These are phyloP conservation scores for Drymonia ruficornis DNA, from an alignment of 2,888 invertebrate species.

Conservation along the genomic window DNA sequence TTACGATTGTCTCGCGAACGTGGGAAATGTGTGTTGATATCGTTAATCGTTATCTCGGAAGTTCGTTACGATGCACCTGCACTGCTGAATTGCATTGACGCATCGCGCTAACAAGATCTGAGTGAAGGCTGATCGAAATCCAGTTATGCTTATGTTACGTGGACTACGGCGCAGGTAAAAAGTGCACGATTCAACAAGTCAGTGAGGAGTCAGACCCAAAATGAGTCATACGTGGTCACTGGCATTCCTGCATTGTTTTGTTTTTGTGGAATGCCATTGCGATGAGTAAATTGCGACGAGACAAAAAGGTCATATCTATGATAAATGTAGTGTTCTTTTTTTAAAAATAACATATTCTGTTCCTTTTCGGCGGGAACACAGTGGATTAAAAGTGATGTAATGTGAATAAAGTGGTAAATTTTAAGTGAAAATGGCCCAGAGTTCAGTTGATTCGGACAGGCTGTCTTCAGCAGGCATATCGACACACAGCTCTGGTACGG, in stretches of 20 bases:
- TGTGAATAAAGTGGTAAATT: conserved; percentile 27
- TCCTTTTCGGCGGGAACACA: conserved; percentile 31
- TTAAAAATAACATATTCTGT: conserved; percentile 24
- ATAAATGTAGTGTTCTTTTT: conserved; percentile 34
- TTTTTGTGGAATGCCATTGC: conserved; percentile 68
- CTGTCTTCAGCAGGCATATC: conserved; percentile 79
- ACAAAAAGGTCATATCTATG: conserved; percentile 40
- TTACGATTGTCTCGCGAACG: conserved; percentile 60
- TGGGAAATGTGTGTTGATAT: conserved; percentile 66
- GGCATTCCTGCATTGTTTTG: conserved; percentile 74
- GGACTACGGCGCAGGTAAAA: conserved; percentile 61
- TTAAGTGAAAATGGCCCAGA: conserved; percentile 67
- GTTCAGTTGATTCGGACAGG: conserved; percentile 78
- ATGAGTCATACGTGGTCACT: conserved; percentile 76
- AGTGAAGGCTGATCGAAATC: conserved; percentile 53
- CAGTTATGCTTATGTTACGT: conserved; percentile 63
- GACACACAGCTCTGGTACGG: conserved; percentile 79
- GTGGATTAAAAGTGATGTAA: conserved; percentile 15
- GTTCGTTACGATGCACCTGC: conserved; percentile 80
- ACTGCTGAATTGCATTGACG: conserved; percentile 59
- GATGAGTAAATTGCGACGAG: conserved; percentile 64
- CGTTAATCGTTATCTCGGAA: conserved; percentile 55
- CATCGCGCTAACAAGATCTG: conserved; percentile 56
- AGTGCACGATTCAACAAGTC: conserved; percentile 53
- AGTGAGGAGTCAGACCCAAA: conserved; percentile 63